Evolutionary conservation across 1,140 invertebrate genomes (phyloP).

Genomic region (Ostrea denselamellosa): DNA sequence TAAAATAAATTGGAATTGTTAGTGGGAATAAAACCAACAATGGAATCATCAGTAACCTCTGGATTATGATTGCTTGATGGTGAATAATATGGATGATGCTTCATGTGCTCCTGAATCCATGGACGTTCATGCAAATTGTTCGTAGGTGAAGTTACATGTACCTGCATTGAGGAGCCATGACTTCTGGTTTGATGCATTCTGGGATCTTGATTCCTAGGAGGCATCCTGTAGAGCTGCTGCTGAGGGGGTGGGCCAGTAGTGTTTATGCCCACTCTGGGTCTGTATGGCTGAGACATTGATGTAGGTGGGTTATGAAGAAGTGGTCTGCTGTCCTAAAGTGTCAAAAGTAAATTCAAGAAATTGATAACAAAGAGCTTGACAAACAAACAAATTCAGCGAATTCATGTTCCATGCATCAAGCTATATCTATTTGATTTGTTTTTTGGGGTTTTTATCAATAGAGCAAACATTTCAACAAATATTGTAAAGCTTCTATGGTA

Average conservation of each 20-base stretch:
- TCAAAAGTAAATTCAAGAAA: neutral
- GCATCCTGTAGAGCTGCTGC: constrained; percentile 4
- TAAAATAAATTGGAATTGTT: constrained; percentile 30
- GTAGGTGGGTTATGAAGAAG: neutral
- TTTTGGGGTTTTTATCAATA: too few relatives aligned
- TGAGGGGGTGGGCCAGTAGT: neutral
- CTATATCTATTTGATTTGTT: too few relatives aligned
- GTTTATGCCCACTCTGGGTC: neutral
- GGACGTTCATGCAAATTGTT: neutral
- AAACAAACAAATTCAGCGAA: too few relatives aligned
- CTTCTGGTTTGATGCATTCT: constrained; percentile 14
- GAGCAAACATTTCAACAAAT: too few relatives aligned
- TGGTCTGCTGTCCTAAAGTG: neutral
- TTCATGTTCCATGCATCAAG: too few relatives aligned
- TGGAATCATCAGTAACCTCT: neutral
- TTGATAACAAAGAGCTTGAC: neutral
- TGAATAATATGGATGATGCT: constrained; percentile 1
- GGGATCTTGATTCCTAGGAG: neutral
- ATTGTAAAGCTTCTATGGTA: too few relatives aligned
- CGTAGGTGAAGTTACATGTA: constrained; percentile 7
- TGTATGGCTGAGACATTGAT: constrained; percentile 13
- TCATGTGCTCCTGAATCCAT: constrained; percentile 7
- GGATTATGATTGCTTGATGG: constrained; percentile 7
- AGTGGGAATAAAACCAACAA: neutral
- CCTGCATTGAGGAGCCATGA: neutral